These are phyloP conservation scores for Leucophora obtusa DNA, from an alignment of 2,888 invertebrate genomes.

Conservation along the genomic window DNA sequence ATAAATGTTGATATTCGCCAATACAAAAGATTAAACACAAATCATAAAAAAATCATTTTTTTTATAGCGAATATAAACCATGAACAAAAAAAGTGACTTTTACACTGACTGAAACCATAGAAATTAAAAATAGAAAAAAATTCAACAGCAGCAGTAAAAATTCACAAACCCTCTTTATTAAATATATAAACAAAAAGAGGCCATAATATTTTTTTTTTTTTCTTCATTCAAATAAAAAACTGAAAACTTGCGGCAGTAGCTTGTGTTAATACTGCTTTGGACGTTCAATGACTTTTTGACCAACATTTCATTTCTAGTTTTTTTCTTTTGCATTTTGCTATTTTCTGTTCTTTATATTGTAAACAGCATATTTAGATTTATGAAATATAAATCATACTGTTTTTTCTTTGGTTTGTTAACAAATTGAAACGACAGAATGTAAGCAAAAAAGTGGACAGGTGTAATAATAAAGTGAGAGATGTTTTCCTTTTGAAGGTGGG, in stretches of 20 bases:
- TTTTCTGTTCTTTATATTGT: constrained; percentile 28
- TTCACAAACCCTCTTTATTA: constrained; percentile 40
- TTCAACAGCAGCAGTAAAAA: constrained; percentile 57
- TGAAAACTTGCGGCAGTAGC: constrained; percentile 27
- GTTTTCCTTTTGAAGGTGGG: not conserved
- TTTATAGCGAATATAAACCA: constrained; percentile 23
- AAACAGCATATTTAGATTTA: constrained; percentile 55
- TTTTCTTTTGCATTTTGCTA: constrained; percentile 3
- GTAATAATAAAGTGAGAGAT: constrained; percentile 36
- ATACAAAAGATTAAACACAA: constrained; percentile 29
- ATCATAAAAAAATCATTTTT: constrained; percentile 24
- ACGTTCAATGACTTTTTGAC: constrained; percentile 65
- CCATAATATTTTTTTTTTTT: constrained; percentile 39
- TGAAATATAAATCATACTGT: constrained; percentile 52
- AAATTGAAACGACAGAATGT: constrained; percentile 3
- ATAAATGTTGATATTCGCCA: not conserved
- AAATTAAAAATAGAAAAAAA: constrained; percentile 61
- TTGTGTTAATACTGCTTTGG: constrained; percentile 27
- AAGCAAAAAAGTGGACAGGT: constrained; percentile 32
- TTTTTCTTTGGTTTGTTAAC: not conserved
- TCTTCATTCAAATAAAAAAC: not conserved
- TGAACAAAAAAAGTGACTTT: constrained; percentile 42
- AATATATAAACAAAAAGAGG: constrained; percentile 51
- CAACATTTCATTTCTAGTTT: constrained; percentile 52
- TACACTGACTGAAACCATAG: constrained; percentile 61